Base-by-base conservation (phyloP, 2,797 vertebrate genomes). In the Coluber constrictor region DNA sequence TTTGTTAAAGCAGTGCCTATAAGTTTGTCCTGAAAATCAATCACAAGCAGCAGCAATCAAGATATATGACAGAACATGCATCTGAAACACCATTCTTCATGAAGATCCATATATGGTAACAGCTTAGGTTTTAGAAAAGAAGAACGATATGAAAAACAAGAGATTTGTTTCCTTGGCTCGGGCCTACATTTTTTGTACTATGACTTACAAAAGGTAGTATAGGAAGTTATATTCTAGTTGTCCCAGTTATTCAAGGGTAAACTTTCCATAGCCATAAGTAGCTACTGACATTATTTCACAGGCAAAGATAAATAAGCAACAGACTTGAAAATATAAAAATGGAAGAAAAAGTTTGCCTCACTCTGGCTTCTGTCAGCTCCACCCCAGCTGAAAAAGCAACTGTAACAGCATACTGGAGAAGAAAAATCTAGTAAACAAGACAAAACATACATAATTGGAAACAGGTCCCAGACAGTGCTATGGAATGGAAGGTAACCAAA, bases 401-500 rank as follows among this genome's bases (percentile, higher is more conserved):
- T 91, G 60, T 79, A 94, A 56, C 61, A 91, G 89, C 59, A 55
- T 0, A 90, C 20, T 12, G 92, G 16, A 96, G 93, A 94, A 91
- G 66, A 57, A 70, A 95, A 90, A 89, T 88, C 89, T 92, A 90
- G 93, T 95, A 96, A 96, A 94, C 70, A 94, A 93, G 94, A 95
- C 93, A 94, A 95, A 96, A 90, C 11, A 95, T 6, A 89, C 6
- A 51, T 94, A 94, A 94, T 92, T 94, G 37, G 94, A 96, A 96
- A 88, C 95, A 96, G 95, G 56, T 51, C 74, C 5, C 11, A 54
- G 92, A 54, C 0, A 66, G 90, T 86, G 61, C 51, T 59, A 55
- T 0, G 0, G 91, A 79, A 57, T 88, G 93, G 91, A 95, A 95
- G 94, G 95, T 93, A 95, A 94, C 86, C 27, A 56, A 88, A 15